Conservation (phyloP, 2,113 vertebrate species). For the human region GRCh38 chrX:39666001-39666500, state of each 20-base stretch:
- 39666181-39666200: conserved; percentile 43
- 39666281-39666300: conserved; percentile 23
- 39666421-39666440: not conserved
- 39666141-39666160: conserved; percentile 51
- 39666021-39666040: conserved; percentile 64
- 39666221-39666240: conserved; percentile 59
- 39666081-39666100: conserved; percentile 52
- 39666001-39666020: conserved; percentile 54
- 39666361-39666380: not conserved
- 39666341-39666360: not conserved
- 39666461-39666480: conserved; percentile 11
- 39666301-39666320: conserved; percentile 7
- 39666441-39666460: not conserved
- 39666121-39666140: conserved; percentile 59
- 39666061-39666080: conserved; percentile 6
- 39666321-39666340: not conserved
- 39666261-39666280: conserved; percentile 44
- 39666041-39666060: conserved; percentile 62
- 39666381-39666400: conserved; percentile 21
- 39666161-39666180: conserved; percentile 47
- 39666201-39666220: conserved; percentile 60
- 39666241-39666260: conserved; percentile 35
- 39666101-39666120: conserved; percentile 61
- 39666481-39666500: not conserved
- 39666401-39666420: not conserved